A percentile compares a stretch with the other conserved stretches of the same genome.
Evolutionary conservation across 1,140 invertebrate species (phyloP).

Genomic region (Theocolax elegans): DNA sequence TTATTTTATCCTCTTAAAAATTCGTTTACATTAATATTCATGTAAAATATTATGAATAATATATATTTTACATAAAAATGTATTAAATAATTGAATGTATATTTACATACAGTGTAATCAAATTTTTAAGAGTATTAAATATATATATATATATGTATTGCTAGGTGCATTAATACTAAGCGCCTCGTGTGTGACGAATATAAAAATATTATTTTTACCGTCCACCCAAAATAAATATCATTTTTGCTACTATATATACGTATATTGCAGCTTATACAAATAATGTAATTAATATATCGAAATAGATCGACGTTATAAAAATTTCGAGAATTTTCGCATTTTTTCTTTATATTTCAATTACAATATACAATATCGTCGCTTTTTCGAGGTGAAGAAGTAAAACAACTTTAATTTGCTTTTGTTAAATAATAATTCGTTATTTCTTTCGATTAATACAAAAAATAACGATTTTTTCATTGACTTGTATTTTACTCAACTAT

Average conservation of each 20-base stretch:
- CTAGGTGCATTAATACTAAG: constrained; percentile 31
- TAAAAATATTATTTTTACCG: constrained; percentile 36
- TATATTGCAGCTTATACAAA: neutral
- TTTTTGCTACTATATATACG: neutral
- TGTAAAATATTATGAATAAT: no score
- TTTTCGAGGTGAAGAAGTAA: neutral
- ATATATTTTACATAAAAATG: no score
- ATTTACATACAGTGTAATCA: no score
- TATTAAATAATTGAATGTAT: no score
- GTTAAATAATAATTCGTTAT: constrained; percentile 24
- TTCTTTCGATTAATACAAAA: constrained; percentile 28
- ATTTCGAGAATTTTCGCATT: neutral
- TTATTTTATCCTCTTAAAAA: no score
- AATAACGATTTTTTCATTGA: constrained; percentile 23
- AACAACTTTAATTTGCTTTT: neutral
- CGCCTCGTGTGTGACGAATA: constrained; percentile 15
- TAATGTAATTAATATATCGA: constrained; percentile 18
- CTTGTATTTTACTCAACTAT: neutral
- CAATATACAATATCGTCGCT: neutral
- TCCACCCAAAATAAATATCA: constrained; percentile 30
- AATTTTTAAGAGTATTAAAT: no score
- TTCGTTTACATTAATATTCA: no score
- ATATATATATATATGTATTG: no score
- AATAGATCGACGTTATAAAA: constrained; percentile 9
- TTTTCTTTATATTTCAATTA: neutral